Conservation (phyloP, 1,140 invertebrate genomes). For the Drosophila teissieri region DNA sequence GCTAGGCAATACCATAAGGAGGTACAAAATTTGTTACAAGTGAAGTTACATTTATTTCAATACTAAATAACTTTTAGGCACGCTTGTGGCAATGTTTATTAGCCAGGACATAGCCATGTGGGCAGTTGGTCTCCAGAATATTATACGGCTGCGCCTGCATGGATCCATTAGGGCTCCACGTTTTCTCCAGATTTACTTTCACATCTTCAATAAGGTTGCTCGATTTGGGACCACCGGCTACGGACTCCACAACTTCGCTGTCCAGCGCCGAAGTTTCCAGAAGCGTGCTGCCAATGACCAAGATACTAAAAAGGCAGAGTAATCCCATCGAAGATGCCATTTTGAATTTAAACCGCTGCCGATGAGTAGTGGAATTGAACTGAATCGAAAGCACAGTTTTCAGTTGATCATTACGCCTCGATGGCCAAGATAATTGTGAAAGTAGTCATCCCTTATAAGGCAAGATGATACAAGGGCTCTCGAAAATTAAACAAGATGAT, state of each 20-base stretch:
- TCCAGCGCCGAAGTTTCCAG: constrained; percentile 29
- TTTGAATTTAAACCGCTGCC: neutral
- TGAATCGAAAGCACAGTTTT: constrained; percentile 38
- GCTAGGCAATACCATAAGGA: too few species aligned
- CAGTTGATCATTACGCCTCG: constrained; percentile 23
- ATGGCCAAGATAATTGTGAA: constrained; percentile 46
- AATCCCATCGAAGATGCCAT: constrained; percentile 6
- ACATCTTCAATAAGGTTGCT: constrained; percentile 5
- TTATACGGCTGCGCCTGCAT: constrained; percentile 69
- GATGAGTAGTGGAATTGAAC: constrained; percentile 21
- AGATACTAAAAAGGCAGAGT: constrained; percentile 3
- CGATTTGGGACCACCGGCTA: neutral
- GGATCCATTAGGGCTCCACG: constrained; percentile 25
- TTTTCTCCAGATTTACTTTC: constrained; percentile 1
- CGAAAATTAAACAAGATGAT: neutral
- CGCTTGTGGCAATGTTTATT: constrained; percentile 76
- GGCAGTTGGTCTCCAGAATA: constrained; percentile 70
- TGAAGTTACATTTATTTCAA: too few species aligned
- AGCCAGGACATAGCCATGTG: constrained; percentile 65
- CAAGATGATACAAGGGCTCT: constrained; percentile 37
- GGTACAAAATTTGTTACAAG: too few species aligned
- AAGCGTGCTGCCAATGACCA: constrained; percentile 10
- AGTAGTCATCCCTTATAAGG: constrained; percentile 58
- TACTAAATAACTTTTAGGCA: constrained; percentile 27
- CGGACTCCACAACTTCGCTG: constrained; percentile 66